Conservation (phyloP, 2,113 vertebrate genomes). For the Tylochromis polylepis region DNA sequence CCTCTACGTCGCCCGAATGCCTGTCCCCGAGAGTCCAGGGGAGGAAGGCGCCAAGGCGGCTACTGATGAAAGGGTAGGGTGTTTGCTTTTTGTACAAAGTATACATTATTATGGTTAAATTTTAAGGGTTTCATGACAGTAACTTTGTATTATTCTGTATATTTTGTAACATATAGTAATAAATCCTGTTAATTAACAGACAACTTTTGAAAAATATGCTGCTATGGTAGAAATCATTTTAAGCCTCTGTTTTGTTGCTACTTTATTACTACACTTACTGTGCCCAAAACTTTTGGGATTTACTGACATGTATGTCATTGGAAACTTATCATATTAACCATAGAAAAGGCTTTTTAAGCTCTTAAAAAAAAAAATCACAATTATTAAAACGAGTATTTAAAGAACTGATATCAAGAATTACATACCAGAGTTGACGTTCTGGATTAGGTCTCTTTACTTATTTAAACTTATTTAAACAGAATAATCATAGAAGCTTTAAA, state of each 20-base stretch:
- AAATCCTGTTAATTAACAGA: neutral
- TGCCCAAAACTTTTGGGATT: neutral
- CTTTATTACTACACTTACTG: neutral
- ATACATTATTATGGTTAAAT: neutral
- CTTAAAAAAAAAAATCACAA: neutral
- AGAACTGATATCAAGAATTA: neutral
- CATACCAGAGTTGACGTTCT: neutral
- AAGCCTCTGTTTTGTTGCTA: neutral
- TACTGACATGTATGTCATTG: neutral
- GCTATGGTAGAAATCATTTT: neutral
- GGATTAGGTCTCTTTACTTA: neutral
- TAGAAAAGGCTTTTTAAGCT: neutral
- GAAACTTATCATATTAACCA: neutral
- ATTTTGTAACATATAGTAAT: neutral
- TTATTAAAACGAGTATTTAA: neutral
- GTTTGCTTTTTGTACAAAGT: neutral
- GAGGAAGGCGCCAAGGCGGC: conserved; percentile 77
- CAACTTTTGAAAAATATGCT: neutral
- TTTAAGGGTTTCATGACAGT: neutral
- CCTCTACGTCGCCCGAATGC: conserved; percentile 84
- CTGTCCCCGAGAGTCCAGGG: conserved; percentile 78
- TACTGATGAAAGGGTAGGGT: conserved; percentile 88
- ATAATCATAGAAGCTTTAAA: neutral
- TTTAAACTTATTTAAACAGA: neutral
- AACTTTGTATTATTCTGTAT: neutral